Conservation (phyloP, 2,113 vertebrate species). For the Ramphastos sulfuratus region DNA sequence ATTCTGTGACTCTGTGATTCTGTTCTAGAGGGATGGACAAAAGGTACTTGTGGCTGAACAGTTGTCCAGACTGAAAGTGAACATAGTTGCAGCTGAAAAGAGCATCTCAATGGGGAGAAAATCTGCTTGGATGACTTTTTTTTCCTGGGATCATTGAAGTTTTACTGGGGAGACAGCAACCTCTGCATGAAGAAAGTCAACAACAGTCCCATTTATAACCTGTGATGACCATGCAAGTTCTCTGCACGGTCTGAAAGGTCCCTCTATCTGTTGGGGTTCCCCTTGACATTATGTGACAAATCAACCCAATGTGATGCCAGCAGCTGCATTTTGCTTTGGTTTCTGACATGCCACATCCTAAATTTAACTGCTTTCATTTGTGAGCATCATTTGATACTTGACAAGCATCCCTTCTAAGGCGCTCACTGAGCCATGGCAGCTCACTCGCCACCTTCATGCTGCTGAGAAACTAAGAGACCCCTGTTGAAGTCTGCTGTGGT, state of each 20-base stretch:
- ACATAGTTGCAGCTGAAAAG: not conserved
- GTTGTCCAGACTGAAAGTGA: rapidly evolving
- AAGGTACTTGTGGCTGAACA: conserved; percentile 54
- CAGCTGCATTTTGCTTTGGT: conserved; percentile 30
- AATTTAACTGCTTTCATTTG: conserved; percentile 61
- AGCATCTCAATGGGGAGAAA: conserved; percentile 9
- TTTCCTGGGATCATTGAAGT: not conserved
- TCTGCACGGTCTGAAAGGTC: conserved; percentile 28
- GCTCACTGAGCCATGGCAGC: conserved; percentile 37
- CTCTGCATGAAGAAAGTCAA: not conserved
- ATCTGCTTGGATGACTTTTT: not conserved
- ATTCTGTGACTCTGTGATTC: too few species aligned
- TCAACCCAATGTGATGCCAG: not conserved
- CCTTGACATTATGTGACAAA: conserved; percentile 35
- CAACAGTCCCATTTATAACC: conserved; percentile 25
- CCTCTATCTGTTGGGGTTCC: conserved; percentile 25
- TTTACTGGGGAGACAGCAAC: not conserved
- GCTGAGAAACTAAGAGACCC: conserved; percentile 24
- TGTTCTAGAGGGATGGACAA: conserved; percentile 39
- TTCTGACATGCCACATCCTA: conserved; percentile 56
- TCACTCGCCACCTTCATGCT: not conserved
- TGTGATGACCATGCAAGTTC: conserved; percentile 1
- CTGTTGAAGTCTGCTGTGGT: conserved; percentile 7
- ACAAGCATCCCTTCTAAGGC: conserved; percentile 48
- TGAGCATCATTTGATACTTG: conserved; percentile 42